Evolutionary conservation across 37 sponge, comb jelly and placozoan species (phyloP).

Genomic region (Diacarnus erythraeanus): DNA sequence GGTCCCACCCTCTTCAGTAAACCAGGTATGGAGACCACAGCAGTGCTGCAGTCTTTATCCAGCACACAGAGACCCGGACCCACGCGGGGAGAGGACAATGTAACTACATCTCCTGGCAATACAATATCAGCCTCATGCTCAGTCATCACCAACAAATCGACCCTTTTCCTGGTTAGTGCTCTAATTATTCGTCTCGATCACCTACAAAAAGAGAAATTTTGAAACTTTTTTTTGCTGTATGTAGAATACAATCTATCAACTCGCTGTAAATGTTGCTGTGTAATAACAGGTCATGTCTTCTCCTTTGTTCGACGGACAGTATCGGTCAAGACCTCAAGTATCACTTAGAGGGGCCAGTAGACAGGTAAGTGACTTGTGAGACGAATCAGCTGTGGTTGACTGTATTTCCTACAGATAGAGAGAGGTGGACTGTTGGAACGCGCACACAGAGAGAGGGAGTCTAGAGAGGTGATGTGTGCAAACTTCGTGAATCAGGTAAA

Average conservation of each 20-base stretch:
- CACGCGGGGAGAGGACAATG: not conserved
- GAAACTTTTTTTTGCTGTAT: not conserved
- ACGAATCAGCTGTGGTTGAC: not conserved
- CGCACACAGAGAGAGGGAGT: conserved; percentile 58
- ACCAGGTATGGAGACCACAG: not conserved
- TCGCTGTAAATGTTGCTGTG: too few species aligned
- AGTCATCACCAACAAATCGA: too few species aligned
- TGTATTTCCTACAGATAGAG: conserved; percentile 31
- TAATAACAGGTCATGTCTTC: conserved; percentile 11
- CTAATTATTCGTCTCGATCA: too few species aligned
- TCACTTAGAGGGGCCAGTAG: conserved; percentile 77
- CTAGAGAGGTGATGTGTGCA: conserved; percentile 73
- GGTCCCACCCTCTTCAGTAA: not conserved
- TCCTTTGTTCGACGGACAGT: conserved; percentile 78
- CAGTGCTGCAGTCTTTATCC: not conserved
- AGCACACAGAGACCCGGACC: conserved; percentile 13
- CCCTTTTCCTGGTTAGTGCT: too few species aligned
- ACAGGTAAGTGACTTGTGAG: conserved; percentile 24
- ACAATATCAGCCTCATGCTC: not conserved
- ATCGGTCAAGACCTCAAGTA: conserved; percentile 68
- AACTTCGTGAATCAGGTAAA: too few species aligned
- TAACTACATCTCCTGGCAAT: conserved; percentile 9
- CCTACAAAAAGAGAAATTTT: not conserved
- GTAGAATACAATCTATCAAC: too few species aligned
- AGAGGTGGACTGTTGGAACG: conserved; percentile 25